Evolutionary conservation across 2,113 vertebrate species (phyloP).

Genomic region (Rhineura floridana): DNA sequence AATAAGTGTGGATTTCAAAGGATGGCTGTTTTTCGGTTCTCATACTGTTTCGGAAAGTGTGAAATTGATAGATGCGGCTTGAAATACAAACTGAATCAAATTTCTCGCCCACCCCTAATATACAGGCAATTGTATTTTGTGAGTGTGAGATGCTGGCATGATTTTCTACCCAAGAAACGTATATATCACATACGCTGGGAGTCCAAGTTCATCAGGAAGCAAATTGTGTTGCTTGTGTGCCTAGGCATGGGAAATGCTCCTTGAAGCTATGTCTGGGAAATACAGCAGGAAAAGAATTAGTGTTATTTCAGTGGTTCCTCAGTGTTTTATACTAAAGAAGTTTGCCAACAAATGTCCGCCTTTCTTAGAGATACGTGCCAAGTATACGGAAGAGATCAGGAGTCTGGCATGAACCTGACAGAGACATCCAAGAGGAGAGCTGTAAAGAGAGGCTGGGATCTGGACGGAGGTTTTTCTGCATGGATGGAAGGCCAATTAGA

Average conservation of each 20-base stretch:
- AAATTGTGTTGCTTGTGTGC: background rate
- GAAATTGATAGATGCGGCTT: too few relatives aligned
- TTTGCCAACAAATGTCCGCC: background rate
- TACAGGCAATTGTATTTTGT: background rate
- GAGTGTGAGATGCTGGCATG: background rate
- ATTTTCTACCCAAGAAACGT: background rate
- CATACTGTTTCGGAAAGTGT: too few relatives aligned
- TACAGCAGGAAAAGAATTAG: background rate
- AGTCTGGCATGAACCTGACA: conserved; percentile 35
- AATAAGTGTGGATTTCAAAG: too few relatives aligned
- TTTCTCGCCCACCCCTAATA: too few relatives aligned
- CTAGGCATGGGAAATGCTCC: background rate
- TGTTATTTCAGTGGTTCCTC: conserved; percentile 4
- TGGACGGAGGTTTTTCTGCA: background rate
- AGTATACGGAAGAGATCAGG: background rate
- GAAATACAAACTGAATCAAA: too few relatives aligned
- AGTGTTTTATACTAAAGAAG: background rate
- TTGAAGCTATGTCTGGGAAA: conserved; percentile 9
- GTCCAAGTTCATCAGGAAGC: background rate
- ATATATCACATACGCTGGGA: background rate
- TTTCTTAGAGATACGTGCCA: conserved; percentile 1
- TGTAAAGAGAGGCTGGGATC: conserved; percentile 18
- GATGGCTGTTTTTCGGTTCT: too few relatives aligned
- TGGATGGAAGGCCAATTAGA: conserved; percentile 1
- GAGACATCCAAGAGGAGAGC: conserved; percentile 10